Conservation (phyloP, 2,888 invertebrate species). For the Xanthorhoe designata region DNA sequence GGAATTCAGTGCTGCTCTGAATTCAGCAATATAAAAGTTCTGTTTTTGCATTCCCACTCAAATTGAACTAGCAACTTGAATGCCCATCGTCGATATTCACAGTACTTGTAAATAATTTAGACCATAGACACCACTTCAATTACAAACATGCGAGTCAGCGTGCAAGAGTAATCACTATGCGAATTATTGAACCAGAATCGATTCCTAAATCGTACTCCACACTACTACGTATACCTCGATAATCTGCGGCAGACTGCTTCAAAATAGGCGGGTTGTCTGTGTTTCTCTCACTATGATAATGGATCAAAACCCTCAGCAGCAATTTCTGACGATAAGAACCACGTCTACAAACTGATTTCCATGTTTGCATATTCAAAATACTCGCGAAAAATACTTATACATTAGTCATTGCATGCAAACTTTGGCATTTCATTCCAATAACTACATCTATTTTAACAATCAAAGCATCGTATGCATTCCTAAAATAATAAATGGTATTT, state of each 20-base stretch:
- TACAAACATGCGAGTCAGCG: constrained; percentile 26
- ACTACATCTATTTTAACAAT: no score
- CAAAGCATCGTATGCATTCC: not conserved
- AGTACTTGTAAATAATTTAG: constrained; percentile 22
- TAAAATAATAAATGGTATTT: not conserved
- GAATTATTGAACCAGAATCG: constrained; percentile 31
- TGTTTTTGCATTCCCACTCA: not conserved
- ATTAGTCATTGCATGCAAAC: no score
- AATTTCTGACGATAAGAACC: not conserved
- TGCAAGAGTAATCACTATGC: constrained; percentile 27
- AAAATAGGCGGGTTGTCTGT: not conserved
- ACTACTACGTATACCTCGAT: constrained; percentile 5
- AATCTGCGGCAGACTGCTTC: constrained; percentile 11
- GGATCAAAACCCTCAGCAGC: not conserved
- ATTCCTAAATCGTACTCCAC: constrained; percentile 22
- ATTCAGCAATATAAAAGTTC: not conserved
- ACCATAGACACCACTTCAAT: constrained; percentile 25
- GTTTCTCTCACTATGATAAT: not conserved
- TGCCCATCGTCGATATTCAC: constrained; percentile 7
- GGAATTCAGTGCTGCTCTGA: not conserved
- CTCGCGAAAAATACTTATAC: no score
- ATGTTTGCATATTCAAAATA: no score
- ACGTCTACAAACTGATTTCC: no score
- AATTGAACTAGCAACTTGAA: constrained; percentile 12
- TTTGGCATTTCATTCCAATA: no score